Base-by-base conservation (phyloP, 2,888 invertebrate genomes). In the Drosophila longiperda region DNA sequence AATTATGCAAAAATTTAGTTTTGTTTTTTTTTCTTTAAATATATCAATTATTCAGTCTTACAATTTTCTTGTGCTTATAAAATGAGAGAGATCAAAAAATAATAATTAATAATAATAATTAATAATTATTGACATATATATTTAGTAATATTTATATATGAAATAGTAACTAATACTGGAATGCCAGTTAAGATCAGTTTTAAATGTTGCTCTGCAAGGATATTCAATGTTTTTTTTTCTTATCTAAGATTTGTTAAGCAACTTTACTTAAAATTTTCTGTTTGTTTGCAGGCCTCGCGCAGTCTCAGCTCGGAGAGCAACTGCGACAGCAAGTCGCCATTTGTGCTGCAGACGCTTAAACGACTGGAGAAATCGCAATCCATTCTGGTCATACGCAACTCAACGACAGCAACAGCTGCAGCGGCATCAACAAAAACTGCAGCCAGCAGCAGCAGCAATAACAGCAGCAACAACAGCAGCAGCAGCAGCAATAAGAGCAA, bases 351-450 rank as follows among this genome's bases (percentile, higher is more conserved):
- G 82, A 93, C 93, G 53, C 88, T 93, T 36, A 93, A 93, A 78
- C 93, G 93, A 34, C 86, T 93, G 66, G 93, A 93, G 85, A 93
- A 93, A 82, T 93, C 93, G 0, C 93, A 93, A 76, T 93, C 93
- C 61, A 93, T 93, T 57, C 79, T 93, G 71, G 93, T 93, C 42
- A 93, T 93, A 82, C 91, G 93, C 60, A 92, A 92, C 74, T 86
- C 92, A 7, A 59, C 78, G 26, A 29, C 71, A 1, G 54, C 71
- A 53, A 40, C 57, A 45, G 33, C 29, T 17, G 40, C 58, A 20
- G 61, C 48, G 29, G 65, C 78, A 29, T 29, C 33, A 17, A 34
- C 52, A 23, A 45, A 20, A 8, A 23, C 45, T 23, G 45, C 45
- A 15, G 15, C 15, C 23, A 20, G 34, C 42, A 75, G 50, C 72